A percentile compares a stretch with the other conserved stretches of the same genome.
These are phyloP conservation scores for Pteronura brasiliensis DNA, from an alignment of 2,113 vertebrate genomes.

Conservation along the genomic window DNA sequence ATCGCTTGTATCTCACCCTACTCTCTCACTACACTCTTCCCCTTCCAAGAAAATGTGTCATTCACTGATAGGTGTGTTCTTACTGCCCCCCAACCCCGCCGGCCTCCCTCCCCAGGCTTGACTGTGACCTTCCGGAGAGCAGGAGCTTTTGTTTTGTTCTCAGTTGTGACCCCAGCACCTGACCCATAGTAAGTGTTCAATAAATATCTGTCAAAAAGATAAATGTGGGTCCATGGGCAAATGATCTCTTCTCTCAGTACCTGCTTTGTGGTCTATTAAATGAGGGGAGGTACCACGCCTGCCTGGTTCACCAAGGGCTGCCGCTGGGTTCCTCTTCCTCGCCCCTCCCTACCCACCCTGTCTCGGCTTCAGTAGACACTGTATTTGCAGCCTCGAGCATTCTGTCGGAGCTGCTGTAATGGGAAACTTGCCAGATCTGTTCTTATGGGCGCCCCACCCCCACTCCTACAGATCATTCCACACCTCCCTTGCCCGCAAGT, in stretches of 20 bases:
- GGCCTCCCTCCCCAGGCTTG: no score
- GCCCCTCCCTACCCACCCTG: fast-evolving
- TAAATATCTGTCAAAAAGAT: neutral
- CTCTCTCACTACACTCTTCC: neutral
- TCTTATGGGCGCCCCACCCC: neutral
- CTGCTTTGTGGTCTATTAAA: neutral
- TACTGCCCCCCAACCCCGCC: fast-evolving
- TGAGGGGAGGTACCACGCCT: neutral
- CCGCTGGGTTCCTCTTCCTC: neutral
- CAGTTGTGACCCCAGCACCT: neutral
- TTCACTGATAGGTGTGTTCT: neutral
- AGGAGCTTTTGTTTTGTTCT: neutral
- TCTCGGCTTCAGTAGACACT: neutral
- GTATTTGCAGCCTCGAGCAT: neutral
- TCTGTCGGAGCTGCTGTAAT: neutral
- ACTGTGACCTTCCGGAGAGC: neutral
- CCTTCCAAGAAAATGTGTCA: neutral
- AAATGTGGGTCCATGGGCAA: neutral
- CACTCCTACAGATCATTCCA: neutral
- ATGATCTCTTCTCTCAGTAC: neutral
- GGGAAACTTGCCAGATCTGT: neutral
- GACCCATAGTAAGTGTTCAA: neutral
- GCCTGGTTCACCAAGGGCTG: neutral
- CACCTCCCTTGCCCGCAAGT: neutral
- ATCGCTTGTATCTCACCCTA: no score